A percentile compares a stretch with the other conserved stretches of the same genome.
Conservation (phyloP, 2,797 vertebrate species). For the Hypotaenidia philippensis region DNA sequence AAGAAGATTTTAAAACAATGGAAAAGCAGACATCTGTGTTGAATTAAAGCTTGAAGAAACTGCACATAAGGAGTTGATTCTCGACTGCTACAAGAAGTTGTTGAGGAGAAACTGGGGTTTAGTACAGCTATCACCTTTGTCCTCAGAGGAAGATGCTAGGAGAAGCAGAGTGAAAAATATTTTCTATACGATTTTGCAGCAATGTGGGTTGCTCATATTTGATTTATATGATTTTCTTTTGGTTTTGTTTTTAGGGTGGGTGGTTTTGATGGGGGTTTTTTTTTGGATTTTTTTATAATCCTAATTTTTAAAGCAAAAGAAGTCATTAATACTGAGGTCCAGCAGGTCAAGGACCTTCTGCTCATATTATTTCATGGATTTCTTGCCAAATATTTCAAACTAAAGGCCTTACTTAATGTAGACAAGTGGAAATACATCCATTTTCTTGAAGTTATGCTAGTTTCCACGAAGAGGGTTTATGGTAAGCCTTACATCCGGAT, state of each 20-base stretch:
- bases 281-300: neutral
- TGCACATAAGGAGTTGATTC: neutral
- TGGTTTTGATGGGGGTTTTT: neutral
- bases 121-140: neutral
- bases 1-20: neutral
- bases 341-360: neutral
- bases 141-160: neutral
- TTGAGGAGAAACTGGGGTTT: neutral
- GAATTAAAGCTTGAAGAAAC: constrained; percentile 10
- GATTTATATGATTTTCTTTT: neutral
- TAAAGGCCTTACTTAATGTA: neutral
- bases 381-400: neutral
- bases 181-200: neutral
- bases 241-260: neutral
- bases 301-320: neutral
- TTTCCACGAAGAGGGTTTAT: neutral
- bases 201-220: neutral
- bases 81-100: neutral
- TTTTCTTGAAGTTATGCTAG: neutral
- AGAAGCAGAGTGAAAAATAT: neutral
- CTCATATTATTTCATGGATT: neutral
- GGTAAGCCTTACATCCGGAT: neutral
- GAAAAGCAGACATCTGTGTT: neutral
- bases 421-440: neutral
- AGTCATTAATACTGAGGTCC: neutral